Conservation (phyloP, 2,113 vertebrate genomes). For the Antennarius striatus region DNA sequence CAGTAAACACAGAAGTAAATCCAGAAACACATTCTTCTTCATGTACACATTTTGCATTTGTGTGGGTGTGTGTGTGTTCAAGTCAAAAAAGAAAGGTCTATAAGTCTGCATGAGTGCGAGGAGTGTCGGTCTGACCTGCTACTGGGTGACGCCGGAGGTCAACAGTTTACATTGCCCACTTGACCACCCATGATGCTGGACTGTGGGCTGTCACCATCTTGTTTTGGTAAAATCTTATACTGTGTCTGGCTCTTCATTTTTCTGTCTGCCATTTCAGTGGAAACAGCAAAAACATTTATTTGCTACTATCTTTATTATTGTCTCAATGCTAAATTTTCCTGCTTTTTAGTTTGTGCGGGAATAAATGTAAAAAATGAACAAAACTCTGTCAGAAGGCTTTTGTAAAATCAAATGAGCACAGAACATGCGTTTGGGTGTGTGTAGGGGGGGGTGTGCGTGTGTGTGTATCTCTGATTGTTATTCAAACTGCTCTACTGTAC, state of each 20-base stretch:
- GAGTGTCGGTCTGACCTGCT: slow-evolving; percentile 10
- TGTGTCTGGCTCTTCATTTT: neutral
- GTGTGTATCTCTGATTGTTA: no score
- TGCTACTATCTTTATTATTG: neutral
- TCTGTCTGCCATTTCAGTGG: neutral
- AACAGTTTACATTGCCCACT: slow-evolving; percentile 17
- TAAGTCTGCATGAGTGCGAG: no score
- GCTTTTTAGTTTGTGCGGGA: no score
- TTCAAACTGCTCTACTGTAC: slow-evolving; percentile 12
- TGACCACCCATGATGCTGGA: slow-evolving; percentile 37
- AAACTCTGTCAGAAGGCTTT: neutral
- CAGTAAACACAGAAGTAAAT: no score
- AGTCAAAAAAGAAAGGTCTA: no score
- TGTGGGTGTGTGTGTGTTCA: no score
- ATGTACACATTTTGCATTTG: no score
- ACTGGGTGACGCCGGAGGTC: slow-evolving; percentile 27
- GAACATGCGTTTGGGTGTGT: no score
- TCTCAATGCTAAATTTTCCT: neutral
- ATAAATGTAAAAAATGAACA: no score
- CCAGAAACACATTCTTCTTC: no score
- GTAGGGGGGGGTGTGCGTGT: no score
- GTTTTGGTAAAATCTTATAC: slow-evolving; percentile 27
- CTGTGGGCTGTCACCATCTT: slow-evolving; percentile 31
- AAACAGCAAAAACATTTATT: slow-evolving; percentile 19
- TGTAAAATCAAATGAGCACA: slow-evolving; percentile 2